Percentiles rank a stretch among this genome's conserved stretches.
phyloP scores from a whole-genome alignment of 2,113 vertebrate genomes.

The Taurulus bubalis region DNA sequence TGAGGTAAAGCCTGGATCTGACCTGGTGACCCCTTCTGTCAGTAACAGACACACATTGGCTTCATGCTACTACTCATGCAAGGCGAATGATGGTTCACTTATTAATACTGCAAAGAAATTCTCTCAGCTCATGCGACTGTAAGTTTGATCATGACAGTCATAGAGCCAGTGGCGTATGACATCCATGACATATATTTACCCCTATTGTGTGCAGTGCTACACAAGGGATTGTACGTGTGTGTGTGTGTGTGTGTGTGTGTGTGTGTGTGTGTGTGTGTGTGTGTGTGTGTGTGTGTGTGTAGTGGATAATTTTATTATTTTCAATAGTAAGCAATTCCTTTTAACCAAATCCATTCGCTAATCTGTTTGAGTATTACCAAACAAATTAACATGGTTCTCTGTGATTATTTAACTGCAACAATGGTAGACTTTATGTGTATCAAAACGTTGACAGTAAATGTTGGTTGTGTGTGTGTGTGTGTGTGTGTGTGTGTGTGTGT shows the following conservation, averaged over 20 bases:
- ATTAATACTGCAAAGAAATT: neutral
- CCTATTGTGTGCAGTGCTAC: neutral
- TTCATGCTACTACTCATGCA: neutral
- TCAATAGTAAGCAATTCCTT: neutral
- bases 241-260: neutral
- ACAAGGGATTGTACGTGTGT: neutral
- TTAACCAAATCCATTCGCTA: conserved; percentile 7
- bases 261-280: too few species aligned
- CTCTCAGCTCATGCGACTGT: neutral
- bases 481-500: neutral
- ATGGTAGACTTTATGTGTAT: neutral
- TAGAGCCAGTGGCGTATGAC: neutral
- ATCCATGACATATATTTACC: neutral
- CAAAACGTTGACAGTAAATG: neutral
- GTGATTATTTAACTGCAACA: conserved; percentile 5
- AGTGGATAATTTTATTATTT: neutral
- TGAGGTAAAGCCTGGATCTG: neutral
- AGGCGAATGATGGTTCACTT: neutral
- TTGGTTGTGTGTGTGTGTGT: neutral
- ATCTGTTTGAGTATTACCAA: conserved; percentile 13
- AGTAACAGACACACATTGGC: neutral
- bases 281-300: neutral
- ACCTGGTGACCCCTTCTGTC: neutral
- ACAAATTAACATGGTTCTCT: neutral
- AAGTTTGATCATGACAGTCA: neutral